phyloP scores from a whole-genome alignment of 2,888 invertebrate species.

The Plagiodera versicolora region DNA sequence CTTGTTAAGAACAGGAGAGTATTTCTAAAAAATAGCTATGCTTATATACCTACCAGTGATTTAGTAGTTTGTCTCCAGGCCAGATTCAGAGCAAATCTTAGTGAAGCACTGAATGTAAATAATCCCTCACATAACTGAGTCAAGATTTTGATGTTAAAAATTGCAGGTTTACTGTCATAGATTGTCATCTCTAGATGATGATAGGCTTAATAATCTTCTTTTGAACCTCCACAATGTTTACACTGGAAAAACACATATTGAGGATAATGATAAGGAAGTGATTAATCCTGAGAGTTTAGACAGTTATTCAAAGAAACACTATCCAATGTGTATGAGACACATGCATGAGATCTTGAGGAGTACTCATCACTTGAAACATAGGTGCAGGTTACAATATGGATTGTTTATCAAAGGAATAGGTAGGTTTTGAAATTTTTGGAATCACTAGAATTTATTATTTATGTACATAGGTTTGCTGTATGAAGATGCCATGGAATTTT shows the following conservation, averaged over 20 bases:
- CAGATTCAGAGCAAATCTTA: slow-evolving; percentile 72
- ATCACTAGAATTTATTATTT: slow-evolving; percentile 12
- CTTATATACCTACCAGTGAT: slow-evolving; percentile 84
- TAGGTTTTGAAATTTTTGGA: slow-evolving; percentile 13
- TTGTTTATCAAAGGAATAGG: slow-evolving; percentile 84
- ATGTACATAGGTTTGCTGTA: slow-evolving; percentile 80
- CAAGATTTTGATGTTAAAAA: not conserved
- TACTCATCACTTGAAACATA: slow-evolving; percentile 88
- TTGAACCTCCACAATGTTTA: slow-evolving; percentile 79
- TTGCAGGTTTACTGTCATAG: slow-evolving; percentile 65
- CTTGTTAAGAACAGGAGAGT: slow-evolving; percentile 78
- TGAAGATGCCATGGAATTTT: slow-evolving; percentile 88
- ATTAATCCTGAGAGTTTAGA: slow-evolving; percentile 61
- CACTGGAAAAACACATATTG: slow-evolving; percentile 77
- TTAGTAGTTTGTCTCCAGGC: slow-evolving; percentile 81
- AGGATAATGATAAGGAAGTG: slow-evolving; percentile 52
- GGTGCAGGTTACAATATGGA: slow-evolving; percentile 87
- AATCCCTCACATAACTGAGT: not conserved
- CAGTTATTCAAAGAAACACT: slow-evolving; percentile 77
- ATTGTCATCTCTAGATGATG: slow-evolving; percentile 79
- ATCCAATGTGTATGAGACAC: slow-evolving; percentile 94
- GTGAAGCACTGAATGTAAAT: slow-evolving; percentile 67
- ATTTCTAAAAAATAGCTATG: slow-evolving; percentile 77
- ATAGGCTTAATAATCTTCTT: slow-evolving; percentile 73
- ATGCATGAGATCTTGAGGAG: slow-evolving; percentile 78